Base-by-base conservation (phyloP, 2,888 invertebrate genomes). In the Cheilosia pagana region DNA sequence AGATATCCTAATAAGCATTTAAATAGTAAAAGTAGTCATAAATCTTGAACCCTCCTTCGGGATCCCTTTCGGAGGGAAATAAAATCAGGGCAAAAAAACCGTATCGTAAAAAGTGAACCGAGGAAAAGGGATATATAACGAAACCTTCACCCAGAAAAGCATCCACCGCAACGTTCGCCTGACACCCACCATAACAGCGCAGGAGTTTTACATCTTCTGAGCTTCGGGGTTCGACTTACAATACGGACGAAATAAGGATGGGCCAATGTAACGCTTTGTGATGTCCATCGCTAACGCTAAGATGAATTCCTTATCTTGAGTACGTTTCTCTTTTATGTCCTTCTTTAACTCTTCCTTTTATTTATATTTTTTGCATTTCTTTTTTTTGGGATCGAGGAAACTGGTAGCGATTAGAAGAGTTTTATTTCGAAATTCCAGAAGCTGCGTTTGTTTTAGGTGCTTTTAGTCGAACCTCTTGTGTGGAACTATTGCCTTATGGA, bases 1-100 rank as follows among this genome's bases (percentile, higher is more conserved):
- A 79, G 74, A 83, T 83, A 85, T 71, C 85, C 81, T 81, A 81
- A 85, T 85, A 85, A 85, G 81, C 85, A 85, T 85, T 85, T 85
- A 75, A 85, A 85, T 85, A 85, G 75, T 85, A 85, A 81, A 85
- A 85, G 63, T 76, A 85, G 85, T 81, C 85, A 85, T 85, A 85
- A 85, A 85, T 85, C 85, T 85, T 81, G 65, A 85, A 85, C 81
- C 81, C 71, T 81, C 75, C 81, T 76, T 76, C 35, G 85, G 81
- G 81, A 71, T 48, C 74, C 81, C 65, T 81, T 81, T 71, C 41
- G n/a, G 57, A 74, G 67, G 60, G 62, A 78, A 78, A 78, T 77
- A 82, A 82, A 82, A 72, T 50, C 67, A 70, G 62, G 21, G 59
- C 53, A 45, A 60, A 57, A 48, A 16, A 41, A 57, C 3, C 21